These are phyloP conservation scores for Semibalanus balanoides DNA, from an alignment of 1,140 invertebrate genomes.

Conservation along the genomic window DNA sequence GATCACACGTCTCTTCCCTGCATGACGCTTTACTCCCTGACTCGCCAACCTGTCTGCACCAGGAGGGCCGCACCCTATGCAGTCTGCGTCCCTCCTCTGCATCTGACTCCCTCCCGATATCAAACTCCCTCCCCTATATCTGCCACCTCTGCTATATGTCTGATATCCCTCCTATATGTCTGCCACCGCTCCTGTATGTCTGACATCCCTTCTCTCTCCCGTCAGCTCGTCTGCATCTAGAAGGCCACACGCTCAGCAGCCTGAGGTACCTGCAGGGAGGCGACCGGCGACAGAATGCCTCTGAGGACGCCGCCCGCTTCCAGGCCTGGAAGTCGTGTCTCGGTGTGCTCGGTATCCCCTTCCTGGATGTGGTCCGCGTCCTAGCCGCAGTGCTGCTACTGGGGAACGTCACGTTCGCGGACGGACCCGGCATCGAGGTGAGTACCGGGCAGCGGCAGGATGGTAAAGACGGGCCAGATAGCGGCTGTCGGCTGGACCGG, in stretches of 20 bases:
- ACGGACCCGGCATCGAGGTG: slow-evolving; percentile 32
- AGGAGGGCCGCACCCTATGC: too few relatives aligned
- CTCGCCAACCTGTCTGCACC: too few relatives aligned
- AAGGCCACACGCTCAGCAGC: slow-evolving; percentile 64
- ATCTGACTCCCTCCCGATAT: too few relatives aligned
- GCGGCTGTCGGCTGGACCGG: too few relatives aligned
- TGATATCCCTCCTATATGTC: too few relatives aligned
- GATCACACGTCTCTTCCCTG: too few relatives aligned
- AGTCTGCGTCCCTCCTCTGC: too few relatives aligned
- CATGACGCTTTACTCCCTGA: too few relatives aligned
- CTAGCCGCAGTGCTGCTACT: slow-evolving; percentile 76
- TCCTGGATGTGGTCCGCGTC: slow-evolving; percentile 80
- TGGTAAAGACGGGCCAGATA: not conserved
- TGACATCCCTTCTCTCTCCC: not conserved
- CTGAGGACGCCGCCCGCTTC: slow-evolving; percentile 57
- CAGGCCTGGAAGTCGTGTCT: slow-evolving; percentile 80
- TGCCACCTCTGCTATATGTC: too few relatives aligned
- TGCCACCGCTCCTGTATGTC: not conserved
- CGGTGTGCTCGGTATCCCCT: slow-evolving; percentile 80
- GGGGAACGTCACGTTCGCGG: slow-evolving; percentile 78
- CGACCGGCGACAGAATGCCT: slow-evolving; percentile 55
- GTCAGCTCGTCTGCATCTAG: slow-evolving; percentile 56
- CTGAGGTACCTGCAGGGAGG: slow-evolving; percentile 62
- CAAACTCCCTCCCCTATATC: too few relatives aligned
- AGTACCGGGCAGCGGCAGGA: not conserved